Conservation (phyloP, 2,888 invertebrate species). For the Caenorhabditis auriculariae region DNA sequence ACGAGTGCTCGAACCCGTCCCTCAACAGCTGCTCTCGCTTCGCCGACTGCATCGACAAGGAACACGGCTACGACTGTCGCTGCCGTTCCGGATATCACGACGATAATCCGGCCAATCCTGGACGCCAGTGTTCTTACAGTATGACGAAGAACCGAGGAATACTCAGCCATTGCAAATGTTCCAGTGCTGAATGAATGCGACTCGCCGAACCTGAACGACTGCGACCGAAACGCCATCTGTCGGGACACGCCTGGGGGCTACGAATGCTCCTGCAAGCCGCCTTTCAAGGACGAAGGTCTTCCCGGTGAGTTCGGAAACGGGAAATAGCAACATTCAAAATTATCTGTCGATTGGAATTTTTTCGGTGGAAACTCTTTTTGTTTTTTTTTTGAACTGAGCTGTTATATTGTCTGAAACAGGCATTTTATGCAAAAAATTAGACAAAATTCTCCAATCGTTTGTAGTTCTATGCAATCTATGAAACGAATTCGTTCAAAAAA, state of each 20-base stretch:
- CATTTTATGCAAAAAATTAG: too few species aligned
- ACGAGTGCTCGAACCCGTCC: conserved; percentile 59
- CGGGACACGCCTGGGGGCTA: conserved; percentile 59
- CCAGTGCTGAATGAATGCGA: conserved; percentile 62
- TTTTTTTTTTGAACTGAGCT: too few species aligned
- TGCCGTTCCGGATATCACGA: conserved; percentile 59
- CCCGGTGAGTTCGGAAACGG: too few species aligned
- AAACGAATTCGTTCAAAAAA: too few species aligned
- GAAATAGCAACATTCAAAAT: too few species aligned
- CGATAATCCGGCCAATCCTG: conserved; percentile 55
- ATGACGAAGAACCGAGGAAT: too few species aligned
- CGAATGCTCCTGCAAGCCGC: conserved; percentile 50
- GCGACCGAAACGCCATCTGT: conserved; percentile 58
- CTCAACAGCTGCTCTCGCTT: conserved; percentile 62
- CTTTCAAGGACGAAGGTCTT: conserved; percentile 54
- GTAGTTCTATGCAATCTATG: too few species aligned
- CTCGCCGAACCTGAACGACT: conserved; percentile 62
- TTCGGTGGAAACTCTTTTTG: too few species aligned
- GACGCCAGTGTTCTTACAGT: conserved; percentile 58
- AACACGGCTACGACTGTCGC: conserved; percentile 56
- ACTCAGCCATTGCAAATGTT: conserved; percentile 13
- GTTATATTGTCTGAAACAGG: too few species aligned
- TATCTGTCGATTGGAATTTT: too few species aligned
- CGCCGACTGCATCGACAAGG: conserved; percentile 60
- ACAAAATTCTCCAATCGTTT: too few species aligned